phyloP scores from a whole-genome alignment of 2,113 vertebrate species.

The Hypocryptadius cinnamomeus region DNA sequence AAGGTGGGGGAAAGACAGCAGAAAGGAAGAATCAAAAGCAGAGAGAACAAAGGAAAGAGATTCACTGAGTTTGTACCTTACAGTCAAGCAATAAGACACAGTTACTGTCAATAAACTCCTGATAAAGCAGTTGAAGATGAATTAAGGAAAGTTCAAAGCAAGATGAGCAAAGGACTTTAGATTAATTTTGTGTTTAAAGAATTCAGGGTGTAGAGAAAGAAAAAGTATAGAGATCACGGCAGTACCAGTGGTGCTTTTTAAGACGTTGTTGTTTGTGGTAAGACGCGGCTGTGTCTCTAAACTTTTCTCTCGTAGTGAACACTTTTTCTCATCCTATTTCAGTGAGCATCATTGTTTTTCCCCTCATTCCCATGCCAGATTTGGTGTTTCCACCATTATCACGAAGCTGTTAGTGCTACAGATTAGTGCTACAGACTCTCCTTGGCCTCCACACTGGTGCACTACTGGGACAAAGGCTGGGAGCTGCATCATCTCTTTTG shows the following conservation, averaged over 20 bases:
- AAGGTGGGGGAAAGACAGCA: background rate
- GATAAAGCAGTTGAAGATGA: background rate
- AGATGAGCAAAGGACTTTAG: background rate
- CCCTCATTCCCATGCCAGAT: background rate
- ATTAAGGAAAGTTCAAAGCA: background rate
- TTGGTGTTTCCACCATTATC: background rate
- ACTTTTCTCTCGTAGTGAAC: background rate
- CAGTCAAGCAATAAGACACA: background rate
- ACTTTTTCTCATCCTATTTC: background rate
- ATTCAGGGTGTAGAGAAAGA: background rate
- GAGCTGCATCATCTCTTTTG: background rate
- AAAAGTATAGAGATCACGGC: background rate
- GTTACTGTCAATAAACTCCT: background rate
- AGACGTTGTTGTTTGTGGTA: background rate
- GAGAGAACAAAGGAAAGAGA: background rate
- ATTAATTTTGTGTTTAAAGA: background rate
- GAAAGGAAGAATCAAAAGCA: background rate
- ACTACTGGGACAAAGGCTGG: background rate
- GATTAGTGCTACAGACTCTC: background rate
- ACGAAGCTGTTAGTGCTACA: background rate
- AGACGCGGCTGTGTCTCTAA: rapidly evolving
- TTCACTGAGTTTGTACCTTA: background rate
- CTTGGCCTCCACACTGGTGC: background rate
- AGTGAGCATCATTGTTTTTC: background rate
- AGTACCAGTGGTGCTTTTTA: background rate